These are phyloP conservation scores for Holothuria leucospilota DNA, from an alignment of 53 echinoderm and acorn worm genomes.

Conservation along the genomic window DNA sequence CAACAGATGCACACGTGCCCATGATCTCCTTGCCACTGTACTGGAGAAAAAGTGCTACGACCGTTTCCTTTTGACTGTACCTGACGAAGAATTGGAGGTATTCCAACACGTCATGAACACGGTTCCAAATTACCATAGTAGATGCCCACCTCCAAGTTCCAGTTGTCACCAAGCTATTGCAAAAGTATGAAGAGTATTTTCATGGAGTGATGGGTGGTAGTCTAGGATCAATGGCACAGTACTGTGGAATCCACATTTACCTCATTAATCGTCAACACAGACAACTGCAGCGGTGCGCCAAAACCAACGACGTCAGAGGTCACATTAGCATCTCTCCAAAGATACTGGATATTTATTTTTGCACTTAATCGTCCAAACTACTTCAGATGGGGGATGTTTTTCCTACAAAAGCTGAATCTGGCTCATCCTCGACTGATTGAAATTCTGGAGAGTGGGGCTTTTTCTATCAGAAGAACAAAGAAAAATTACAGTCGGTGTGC, in stretches of 20 bases:
- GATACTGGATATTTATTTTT: constrained; percentile 64
- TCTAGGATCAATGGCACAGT: constrained; percentile 57
- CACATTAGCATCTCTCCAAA: constrained; percentile 61
- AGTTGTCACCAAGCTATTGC: constrained; percentile 42
- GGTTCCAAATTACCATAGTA: constrained; percentile 45
- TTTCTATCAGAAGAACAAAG: constrained; percentile 69
- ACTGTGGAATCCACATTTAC: constrained; percentile 66
- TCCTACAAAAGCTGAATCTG: constrained; percentile 58
- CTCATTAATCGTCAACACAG: constrained; percentile 72
- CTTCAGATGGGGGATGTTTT: constrained; percentile 80
- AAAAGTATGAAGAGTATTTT: constrained; percentile 63
- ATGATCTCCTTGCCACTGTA: constrained; percentile 67
- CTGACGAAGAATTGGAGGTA: constrained; percentile 52
- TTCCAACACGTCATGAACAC: constrained; percentile 61
- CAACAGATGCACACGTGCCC: constrained; percentile 73
- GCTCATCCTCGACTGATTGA: constrained; percentile 40
- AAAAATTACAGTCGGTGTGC: constrained; percentile 64
- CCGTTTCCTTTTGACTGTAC: constrained; percentile 43
- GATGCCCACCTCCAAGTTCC: constrained; percentile 54
- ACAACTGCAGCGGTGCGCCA: constrained; percentile 66
- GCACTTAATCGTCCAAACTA: constrained; percentile 76
- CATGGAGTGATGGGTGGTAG: constrained; percentile 43
- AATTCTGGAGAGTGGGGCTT: constrained; percentile 68
- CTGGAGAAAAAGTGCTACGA: constrained; percentile 65
- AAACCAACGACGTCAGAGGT: constrained; percentile 66